Conservation (phyloP, 2,113 vertebrate species). For the Daubentonia madagascariensis region DNA sequence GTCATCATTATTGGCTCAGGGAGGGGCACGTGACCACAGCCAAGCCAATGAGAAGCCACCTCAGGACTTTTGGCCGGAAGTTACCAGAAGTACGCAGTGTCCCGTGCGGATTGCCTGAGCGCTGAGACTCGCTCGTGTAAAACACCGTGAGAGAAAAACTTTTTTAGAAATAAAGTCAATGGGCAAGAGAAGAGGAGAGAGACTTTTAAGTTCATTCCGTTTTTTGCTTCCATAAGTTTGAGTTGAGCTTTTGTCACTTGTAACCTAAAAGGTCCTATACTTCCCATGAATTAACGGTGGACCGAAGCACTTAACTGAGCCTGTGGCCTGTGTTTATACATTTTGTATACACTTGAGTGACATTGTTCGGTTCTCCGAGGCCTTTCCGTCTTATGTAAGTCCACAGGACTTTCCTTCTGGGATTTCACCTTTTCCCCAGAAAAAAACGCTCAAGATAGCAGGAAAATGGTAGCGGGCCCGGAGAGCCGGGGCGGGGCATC, state of each 20-base stretch:
- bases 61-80: background rate
- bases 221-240: background rate
- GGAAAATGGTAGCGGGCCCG: background rate
- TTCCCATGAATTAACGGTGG: background rate
- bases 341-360: background rate
- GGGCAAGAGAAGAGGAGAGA: background rate
- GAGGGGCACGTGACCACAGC: background rate
- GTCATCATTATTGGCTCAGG: background rate
- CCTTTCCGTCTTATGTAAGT: background rate
- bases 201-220: background rate
- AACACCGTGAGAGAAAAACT: background rate
- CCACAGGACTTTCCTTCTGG: background rate
- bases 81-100: background rate
- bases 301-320: background rate
- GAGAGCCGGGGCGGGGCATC: fast-evolving
- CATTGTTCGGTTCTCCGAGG: background rate
- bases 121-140: background rate
- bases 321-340: background rate
- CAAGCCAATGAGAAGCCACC: background rate
- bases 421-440: background rate
- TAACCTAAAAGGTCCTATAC: background rate
- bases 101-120: background rate
- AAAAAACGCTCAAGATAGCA: background rate
- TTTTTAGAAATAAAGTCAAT: background rate
- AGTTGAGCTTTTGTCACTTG: background rate